phyloP scores from a whole-genome alignment of 2,797 vertebrate species.

The Eupleurogrammus muticus region DNA sequence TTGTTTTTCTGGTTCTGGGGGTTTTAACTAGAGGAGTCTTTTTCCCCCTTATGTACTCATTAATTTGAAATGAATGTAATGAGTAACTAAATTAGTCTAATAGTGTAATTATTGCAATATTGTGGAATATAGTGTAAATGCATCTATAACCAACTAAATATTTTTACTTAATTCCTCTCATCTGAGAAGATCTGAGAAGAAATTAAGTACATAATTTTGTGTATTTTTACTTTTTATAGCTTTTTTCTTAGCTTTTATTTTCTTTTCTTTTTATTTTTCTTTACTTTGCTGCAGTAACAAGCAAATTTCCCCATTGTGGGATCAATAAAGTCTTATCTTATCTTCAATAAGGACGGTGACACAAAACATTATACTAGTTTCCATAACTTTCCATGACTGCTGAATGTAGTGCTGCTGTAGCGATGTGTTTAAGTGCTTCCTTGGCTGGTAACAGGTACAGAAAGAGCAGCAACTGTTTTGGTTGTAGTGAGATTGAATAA shows the following conservation, averaged over 20 bases:
- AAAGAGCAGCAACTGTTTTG: constrained; percentile 55
- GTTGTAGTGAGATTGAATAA: constrained; percentile 62
- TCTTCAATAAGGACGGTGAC: constrained; percentile 6
- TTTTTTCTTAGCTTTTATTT: too few species aligned
- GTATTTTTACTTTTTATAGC: too few species aligned
- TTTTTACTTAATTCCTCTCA: constrained; percentile 18
- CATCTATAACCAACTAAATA: not conserved
- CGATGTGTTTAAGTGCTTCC: constrained; percentile 60
- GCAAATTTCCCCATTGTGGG: too few species aligned
- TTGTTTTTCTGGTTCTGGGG: not conserved
- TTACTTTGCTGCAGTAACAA: too few species aligned
- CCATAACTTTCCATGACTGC: not conserved
- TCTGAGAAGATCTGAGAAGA: not conserved
- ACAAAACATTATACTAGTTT: too few species aligned
- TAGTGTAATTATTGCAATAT: too few species aligned
- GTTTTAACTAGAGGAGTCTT: not conserved
- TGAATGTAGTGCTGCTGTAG: not conserved
- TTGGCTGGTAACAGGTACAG: constrained; percentile 46
- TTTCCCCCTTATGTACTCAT: not conserved
- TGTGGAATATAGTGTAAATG: too few species aligned
- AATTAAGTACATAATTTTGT: too few species aligned
- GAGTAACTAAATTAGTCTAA: too few species aligned
- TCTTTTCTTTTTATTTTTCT: too few species aligned
- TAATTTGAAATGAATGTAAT: not conserved
- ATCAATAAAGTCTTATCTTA: too few species aligned